Base-by-base conservation (phyloP, 2,797 vertebrate species). In the Sus cebifrons region DNA sequence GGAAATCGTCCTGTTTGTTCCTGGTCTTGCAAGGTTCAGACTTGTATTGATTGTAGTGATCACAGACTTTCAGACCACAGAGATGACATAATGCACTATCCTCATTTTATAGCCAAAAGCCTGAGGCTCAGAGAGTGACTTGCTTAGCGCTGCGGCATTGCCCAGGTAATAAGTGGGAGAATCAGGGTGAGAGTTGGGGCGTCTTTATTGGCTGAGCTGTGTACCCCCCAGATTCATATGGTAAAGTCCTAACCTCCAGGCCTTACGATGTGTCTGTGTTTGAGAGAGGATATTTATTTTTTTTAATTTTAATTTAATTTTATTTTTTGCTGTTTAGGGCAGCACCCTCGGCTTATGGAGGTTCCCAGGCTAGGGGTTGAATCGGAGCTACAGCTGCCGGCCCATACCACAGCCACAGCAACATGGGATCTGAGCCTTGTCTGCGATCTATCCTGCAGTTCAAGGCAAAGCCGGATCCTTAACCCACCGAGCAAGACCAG, bases 1-100 rank as follows among this genome's bases (percentile, higher is more conserved):
- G 86, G 94, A 91, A 92, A 89, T 89, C 75, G 25, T 68, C 29
- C 32, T 78, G 78, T 44, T 96, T 78, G 78, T 44, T 96, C 36
- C 49, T 32, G 27, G 15, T 89, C 73, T 96, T 96, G 70, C n/a
- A 64, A 94, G 96, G 85, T 49, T 62, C 62, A 87, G 29, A 54
- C 62, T 86, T 44, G 54, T 25, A 32, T 75, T 73, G 62, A 84
- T 23, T 10, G 16, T 18, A 60, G 44, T 40, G 84, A 95, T 91
- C 86, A 81, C 2, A 94, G 87, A 84, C 82, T 65, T 91, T 25
- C 32, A 70, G 58, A 95, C n/a, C 71, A 78, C 67, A 65, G 32
- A 75, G 56, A 71, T 91, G 71, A 88, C 44, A 36, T 89, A 70
- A 88, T 60, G 36, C 27, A 44, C 40, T 25, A 29, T 77, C 29